phyloP scores from a whole-genome alignment of 2,797 vertebrate genomes.

The Arctocebus calabarensis region DNA sequence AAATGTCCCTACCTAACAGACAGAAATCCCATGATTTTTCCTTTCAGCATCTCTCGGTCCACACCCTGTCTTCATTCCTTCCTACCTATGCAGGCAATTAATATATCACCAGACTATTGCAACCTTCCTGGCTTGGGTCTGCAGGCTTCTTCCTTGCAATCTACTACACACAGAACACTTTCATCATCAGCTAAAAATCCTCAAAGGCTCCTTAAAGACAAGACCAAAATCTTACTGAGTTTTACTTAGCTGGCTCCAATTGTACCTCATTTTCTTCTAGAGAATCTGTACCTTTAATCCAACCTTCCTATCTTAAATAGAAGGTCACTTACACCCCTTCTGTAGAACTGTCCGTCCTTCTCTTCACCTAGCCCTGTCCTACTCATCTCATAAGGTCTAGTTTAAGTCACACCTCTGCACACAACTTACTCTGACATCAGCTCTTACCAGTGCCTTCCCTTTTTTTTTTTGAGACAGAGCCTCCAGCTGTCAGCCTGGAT shows the following conservation, averaged over 20 bases:
- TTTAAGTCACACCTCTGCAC: not conserved
- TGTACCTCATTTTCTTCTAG: not conserved
- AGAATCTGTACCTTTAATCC: not conserved
- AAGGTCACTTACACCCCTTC: not conserved
- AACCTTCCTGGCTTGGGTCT: not conserved
- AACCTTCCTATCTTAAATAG: not conserved
- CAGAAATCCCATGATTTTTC: not conserved
- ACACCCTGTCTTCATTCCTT: not conserved
- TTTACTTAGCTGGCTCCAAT: constrained; percentile 15
- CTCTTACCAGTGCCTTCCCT: not conserved
- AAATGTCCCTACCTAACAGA: not conserved
- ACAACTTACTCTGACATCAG: not conserved
- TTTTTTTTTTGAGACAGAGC: too few species aligned
- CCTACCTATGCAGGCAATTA: not conserved
- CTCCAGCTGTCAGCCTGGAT: too few species aligned
- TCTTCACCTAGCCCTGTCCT: not conserved
- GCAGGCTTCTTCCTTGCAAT: not conserved
- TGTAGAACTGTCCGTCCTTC: not conserved
- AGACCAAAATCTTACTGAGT: not conserved
- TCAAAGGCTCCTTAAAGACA: not conserved
- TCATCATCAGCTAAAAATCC: not conserved
- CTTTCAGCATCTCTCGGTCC: not conserved
- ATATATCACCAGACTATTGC: not conserved
- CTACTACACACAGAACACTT: not conserved
- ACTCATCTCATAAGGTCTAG: not conserved